Percentiles rank a stretch among this genome's conserved stretches.
phyloP scores from a whole-genome alignment of 2,113 vertebrate species.

The Microcebus griseorufus region DNA sequence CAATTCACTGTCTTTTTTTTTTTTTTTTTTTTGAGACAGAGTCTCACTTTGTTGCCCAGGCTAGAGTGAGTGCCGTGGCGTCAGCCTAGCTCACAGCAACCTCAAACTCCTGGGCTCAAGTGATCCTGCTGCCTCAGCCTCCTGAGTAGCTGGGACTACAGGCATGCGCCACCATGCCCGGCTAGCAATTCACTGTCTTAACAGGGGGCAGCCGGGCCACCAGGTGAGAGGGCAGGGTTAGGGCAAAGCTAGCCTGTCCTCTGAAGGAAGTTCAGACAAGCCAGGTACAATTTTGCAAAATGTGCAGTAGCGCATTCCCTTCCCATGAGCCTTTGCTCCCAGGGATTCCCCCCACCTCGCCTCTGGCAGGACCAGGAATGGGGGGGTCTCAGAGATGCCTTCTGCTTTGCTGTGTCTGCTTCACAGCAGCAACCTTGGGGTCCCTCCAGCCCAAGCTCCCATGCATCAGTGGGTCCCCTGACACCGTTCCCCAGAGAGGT shows the following conservation, averaged over 20 bases:
- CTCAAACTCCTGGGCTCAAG: too few species aligned
- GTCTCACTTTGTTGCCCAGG: too few species aligned
- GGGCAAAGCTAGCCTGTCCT: not conserved
- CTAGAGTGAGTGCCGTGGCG: too few species aligned
- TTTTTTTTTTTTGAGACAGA: too few species aligned
- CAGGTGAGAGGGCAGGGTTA: not conserved
- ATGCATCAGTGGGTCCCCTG: not conserved
- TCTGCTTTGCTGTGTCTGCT: not conserved
- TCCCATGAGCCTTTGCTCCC: not conserved
- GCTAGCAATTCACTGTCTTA: not conserved
- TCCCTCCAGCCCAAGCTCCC: not conserved
- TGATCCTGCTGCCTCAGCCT: too few species aligned
- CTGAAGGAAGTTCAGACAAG: not conserved
- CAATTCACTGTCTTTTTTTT: not conserved
- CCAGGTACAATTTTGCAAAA: not conserved
- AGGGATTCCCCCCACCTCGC: not conserved
- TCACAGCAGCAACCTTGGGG: not conserved
- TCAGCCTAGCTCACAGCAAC: too few species aligned
- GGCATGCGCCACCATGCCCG: too few species aligned
- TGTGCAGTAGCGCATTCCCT: not conserved
- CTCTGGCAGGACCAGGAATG: not conserved
- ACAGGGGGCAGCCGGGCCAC: not conserved
- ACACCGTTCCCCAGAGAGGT: not conserved
- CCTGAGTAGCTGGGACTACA: too few species aligned
- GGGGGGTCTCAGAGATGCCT: not conserved